Base-by-base conservation (phyloP, 2,888 invertebrate genomes). In the Epinotia nisella region DNA sequence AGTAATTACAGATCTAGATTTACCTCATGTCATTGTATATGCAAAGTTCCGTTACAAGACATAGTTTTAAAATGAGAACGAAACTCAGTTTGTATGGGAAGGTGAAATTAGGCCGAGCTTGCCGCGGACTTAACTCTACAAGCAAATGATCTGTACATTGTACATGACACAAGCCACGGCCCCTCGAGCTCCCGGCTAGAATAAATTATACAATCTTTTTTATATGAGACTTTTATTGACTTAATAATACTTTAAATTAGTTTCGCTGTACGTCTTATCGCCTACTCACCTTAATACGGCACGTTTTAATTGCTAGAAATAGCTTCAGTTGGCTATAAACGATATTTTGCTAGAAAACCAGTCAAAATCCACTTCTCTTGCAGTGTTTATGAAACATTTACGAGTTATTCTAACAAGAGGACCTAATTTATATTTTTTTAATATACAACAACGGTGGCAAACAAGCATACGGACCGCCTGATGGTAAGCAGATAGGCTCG, bases 191-290 rank as follows among this genome's bases (percentile, higher is more conserved):
- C 65, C 70, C 24, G 65, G 65, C 51, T 65, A 71, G 71, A 71
- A 66, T 71, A 71, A 71, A 71, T 66, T 71, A 71, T 71, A 71
- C 71, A 71, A 71, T 29, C 71, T 71, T 71, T 71, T 65, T 71
- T 66, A 51, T 7, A 51, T 53, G 39, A 17, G 21, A 19, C 59
- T 71, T 71, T 71, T 71, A 66, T 71, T 71, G 1, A 61, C 19
- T 56, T 56, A n/a, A 49, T 19, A 41, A 41, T 0, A 41, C 3
- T 13, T 13, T 13, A 41, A 41, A 11, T 35, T 7, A 9, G 35
- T 35, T 41, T 41, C 3, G 2, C 11, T 11, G 13, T 0, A 49
- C 49, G 5, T 49, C 49, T 49, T 49, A 49, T 49, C 49, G 49
- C 49, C 49, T n/a, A 49, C 35, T 35, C 35, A 35, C 49, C 1